A percentile compares a stretch with the other conserved stretches of the same genome.
These are phyloP conservation scores for Chroicocephalus ridibundus DNA, from an alignment of 2,113 vertebrate species.

Conservation along the genomic window DNA sequence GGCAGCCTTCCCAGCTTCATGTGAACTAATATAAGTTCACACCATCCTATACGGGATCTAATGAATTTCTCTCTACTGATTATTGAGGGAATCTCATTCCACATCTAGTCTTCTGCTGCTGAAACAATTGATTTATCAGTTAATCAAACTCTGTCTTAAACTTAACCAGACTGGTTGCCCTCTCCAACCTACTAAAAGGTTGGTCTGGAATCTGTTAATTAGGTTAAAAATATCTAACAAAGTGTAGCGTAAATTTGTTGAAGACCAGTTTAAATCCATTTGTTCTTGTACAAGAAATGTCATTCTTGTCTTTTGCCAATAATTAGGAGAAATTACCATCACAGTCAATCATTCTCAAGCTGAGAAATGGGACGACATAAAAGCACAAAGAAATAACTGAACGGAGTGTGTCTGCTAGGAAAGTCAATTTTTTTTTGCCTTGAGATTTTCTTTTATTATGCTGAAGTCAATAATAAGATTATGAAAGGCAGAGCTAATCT, in stretches of 20 bases:
- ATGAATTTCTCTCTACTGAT: neutral
- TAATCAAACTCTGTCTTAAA: neutral
- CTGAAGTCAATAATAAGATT: neutral
- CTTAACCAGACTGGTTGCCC: neutral
- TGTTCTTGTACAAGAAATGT: neutral
- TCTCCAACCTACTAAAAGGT: neutral
- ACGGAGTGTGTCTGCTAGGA: neutral
- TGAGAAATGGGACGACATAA: slow-evolving; percentile 6
- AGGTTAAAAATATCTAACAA: neutral
- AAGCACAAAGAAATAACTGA: neutral
- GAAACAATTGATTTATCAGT: neutral
- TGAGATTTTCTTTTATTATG: slow-evolving; percentile 13
- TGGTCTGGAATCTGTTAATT: neutral
- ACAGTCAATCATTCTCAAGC: neutral
- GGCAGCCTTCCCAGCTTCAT: neutral
- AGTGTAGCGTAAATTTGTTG: neutral
- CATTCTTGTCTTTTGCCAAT: neutral
- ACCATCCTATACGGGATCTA: too few species aligned
- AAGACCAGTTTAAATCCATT: neutral
- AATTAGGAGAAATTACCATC: slow-evolving; percentile 12
- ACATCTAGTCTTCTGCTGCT: neutral
- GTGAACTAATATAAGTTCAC: neutral
- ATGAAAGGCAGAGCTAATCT: slow-evolving; percentile 14
- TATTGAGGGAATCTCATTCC: neutral
- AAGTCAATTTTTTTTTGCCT: neutral